Conservation (phyloP, 2,797 vertebrate genomes). For the Alosa sapidissima region DNA sequence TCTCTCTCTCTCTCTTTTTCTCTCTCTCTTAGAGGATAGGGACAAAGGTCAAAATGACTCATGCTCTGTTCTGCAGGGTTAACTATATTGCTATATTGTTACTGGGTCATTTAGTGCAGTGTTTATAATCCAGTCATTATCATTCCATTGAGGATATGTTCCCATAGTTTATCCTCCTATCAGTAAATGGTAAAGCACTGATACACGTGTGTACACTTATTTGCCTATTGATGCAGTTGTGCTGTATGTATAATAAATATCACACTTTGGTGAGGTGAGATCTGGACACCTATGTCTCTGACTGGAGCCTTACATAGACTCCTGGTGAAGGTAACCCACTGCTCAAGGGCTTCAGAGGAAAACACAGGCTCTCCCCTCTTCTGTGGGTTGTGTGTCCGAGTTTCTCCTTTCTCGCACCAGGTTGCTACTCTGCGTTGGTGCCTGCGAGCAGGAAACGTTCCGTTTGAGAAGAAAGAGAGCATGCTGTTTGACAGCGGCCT, state of each 20-base stretch:
- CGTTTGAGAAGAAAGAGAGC: neutral
- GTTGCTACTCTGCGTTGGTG: neutral
- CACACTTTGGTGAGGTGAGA: too few relatives aligned
- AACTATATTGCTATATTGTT: neutral
- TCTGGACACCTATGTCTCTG: neutral
- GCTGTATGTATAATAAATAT: neutral
- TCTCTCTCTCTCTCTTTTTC: neutral
- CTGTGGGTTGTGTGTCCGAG: neutral
- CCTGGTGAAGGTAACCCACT: neutral
- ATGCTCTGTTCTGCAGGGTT: neutral
- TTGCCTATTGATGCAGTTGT: neutral
- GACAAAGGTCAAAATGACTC: constrained; percentile 8
- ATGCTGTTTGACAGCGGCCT: neutral
- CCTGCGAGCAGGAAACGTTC: neutral
- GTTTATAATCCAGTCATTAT: neutral
- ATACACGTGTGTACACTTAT: neutral
- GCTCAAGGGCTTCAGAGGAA: neutral
- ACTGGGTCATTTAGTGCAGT: neutral
- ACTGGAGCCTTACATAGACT: neutral
- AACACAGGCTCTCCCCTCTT: neutral
- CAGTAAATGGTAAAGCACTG: neutral
- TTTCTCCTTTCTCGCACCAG: neutral
- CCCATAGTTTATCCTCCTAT: neutral
- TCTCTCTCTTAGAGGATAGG: neutral
- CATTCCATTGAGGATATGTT: neutral